Percentiles rank a stretch among this genome's conserved stretches.
Conservation (phyloP, 2,888 invertebrate genomes). For the Myathropa florea region DNA sequence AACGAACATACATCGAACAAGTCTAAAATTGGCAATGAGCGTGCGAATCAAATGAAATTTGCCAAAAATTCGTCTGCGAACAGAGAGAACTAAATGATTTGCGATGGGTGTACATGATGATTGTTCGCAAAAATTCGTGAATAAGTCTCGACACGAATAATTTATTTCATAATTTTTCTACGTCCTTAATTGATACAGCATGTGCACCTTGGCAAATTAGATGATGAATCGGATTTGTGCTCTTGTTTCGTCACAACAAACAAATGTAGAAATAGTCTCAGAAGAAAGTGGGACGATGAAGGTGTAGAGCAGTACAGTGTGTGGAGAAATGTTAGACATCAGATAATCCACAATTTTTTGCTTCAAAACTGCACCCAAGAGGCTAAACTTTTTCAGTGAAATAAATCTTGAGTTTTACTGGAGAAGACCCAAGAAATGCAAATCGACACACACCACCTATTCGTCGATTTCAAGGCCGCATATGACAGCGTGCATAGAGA, state of each 20-base stretch:
- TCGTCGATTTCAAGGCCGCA: too few relatives aligned
- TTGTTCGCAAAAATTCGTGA: not conserved
- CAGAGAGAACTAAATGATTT: not conserved
- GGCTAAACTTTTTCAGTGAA: too few relatives aligned
- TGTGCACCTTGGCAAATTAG: not conserved
- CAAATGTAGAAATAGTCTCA: not conserved
- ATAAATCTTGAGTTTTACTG: too few relatives aligned
- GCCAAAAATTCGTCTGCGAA: slow-evolving; percentile 30
- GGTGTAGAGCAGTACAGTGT: too few relatives aligned
- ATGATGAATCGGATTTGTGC: not conserved
- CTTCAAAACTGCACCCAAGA: too few relatives aligned
- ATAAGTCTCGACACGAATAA: not conserved
- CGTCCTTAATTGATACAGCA: not conserved
- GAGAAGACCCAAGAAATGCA: too few relatives aligned
- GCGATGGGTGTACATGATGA: not conserved
- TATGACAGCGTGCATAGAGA: too few relatives aligned
- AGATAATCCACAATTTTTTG: too few relatives aligned
- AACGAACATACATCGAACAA: not conserved
- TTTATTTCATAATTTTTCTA: not conserved
- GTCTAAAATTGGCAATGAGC: slow-evolving; percentile 15
- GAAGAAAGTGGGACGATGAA: not conserved
- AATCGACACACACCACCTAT: too few relatives aligned
- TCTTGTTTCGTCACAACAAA: not conserved
- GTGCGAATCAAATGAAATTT: not conserved
- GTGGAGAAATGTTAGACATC: too few relatives aligned